phyloP scores from a whole-genome alignment of 2,888 invertebrate species.

The Lycia hirtaria region DNA sequence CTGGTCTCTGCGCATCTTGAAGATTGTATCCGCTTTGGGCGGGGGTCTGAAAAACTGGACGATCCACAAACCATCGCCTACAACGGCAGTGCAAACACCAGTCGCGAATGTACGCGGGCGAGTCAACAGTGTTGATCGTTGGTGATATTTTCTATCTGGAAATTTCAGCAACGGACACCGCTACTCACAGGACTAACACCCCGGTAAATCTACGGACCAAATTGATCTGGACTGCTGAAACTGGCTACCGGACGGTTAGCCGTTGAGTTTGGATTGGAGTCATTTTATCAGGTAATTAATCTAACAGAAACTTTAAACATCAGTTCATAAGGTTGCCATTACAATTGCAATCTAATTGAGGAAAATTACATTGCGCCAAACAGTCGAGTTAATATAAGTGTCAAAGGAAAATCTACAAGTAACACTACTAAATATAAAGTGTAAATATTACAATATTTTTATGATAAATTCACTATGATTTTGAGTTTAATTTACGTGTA shows the following conservation, averaged over 20 bases:
- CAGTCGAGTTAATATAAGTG: constrained; percentile 1
- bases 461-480: background rate
- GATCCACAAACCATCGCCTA: constrained; percentile 85
- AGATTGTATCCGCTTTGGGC: constrained; percentile 81
- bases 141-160: constrained; percentile 77
- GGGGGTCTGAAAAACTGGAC: constrained; percentile 85
- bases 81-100: constrained; percentile 79
- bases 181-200: constrained; percentile 69
- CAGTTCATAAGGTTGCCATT: constrained; percentile 73
- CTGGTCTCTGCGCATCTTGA: constrained; percentile 75
- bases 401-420: constrained; percentile 17
- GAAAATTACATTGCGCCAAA: constrained; percentile 24
- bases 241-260: constrained; percentile 49
- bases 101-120: constrained; percentile 64
- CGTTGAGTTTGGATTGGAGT: constrained; percentile 59
- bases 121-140: constrained; percentile 78
- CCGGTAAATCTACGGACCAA: constrained; percentile 59
- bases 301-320: constrained; percentile 66
- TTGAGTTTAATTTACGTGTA: background rate
- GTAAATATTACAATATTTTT: background rate
- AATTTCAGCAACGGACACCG: constrained; percentile 83
- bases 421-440: constrained; percentile 15
- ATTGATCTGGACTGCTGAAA: constrained; percentile 69
- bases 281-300: constrained; percentile 4
- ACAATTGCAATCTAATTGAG: constrained; percentile 43